Evolutionary conservation across 1,140 invertebrate genomes (phyloP).

Genomic region (Amphibalanus amphitrite): DNA sequence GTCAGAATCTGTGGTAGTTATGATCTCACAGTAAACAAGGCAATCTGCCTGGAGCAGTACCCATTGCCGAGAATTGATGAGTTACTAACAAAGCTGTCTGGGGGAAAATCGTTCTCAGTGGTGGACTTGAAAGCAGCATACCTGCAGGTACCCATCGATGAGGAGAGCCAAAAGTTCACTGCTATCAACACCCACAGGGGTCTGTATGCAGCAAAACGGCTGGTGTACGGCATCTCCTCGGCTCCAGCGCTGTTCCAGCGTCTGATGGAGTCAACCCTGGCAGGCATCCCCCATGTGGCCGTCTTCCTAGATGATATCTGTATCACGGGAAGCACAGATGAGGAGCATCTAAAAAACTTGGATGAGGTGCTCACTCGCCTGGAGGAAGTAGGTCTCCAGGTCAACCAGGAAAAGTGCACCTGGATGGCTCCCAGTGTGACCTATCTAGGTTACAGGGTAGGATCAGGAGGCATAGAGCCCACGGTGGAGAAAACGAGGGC

Average conservation of each 20-base stretch:
- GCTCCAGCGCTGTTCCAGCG: background rate
- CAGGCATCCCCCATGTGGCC: background rate
- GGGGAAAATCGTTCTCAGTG: background rate
- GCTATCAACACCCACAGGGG: background rate
- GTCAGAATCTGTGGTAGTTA: background rate
- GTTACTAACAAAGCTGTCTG: background rate
- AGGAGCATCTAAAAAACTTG: slow-evolving; percentile 2
- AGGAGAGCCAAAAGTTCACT: background rate
- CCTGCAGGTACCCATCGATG: too few relatives aligned
- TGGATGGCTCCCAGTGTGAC: background rate
- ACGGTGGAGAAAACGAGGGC: background rate
- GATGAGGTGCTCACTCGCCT: background rate
- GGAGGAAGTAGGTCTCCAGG: background rate
- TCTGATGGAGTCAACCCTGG: background rate
- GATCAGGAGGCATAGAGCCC: background rate
- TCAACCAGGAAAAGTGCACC: background rate
- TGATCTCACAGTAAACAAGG: background rate
- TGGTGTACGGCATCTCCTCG: background rate
- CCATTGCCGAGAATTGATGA: background rate
- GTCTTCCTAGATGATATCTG: slow-evolving; percentile 5
- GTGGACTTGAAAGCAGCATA: background rate
- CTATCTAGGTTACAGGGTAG: background rate
- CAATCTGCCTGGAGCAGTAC: background rate
- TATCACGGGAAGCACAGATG: background rate
- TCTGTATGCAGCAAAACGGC: background rate